Base-by-base conservation (phyloP, 2,888 invertebrate species). In the Buathra laborator region DNA sequence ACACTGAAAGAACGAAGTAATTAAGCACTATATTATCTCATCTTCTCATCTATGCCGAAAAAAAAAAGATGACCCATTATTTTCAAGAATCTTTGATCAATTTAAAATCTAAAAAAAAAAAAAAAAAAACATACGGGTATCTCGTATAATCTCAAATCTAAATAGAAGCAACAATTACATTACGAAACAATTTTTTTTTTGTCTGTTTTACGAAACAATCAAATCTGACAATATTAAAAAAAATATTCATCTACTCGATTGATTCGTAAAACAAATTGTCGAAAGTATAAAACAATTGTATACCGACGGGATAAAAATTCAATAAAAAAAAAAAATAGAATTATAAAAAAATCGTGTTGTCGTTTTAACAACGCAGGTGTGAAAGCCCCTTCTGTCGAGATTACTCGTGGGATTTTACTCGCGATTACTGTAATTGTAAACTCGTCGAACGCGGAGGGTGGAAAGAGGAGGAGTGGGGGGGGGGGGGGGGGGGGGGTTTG, bases 371-470 rank as follows among this genome's bases (percentile, higher is more conserved):
- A 24, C 62, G 66, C 81, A 76, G 81, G 81, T 81, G 81, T 68
- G 51, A 76, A 64, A 76, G 53, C 48, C 19, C 66, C 64, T 70
- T 32, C 29, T 56, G 76, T 76, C n/a, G 76, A 71, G 81, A 81
- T 81, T 81, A 81, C 81, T 76, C 81, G 70, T 64, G 81, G 81
- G 81, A 81, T 81, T 81, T 76, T 53, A 76, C 64, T 74, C 81
- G 62, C 81, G 81, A 76, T 81, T 81, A 81, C 66, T 48, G 81
- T 81, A 81, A 81, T 81, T 81, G 76, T 81, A 81, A 81, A 81
- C 76, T 81, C 76, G 81, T 81, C 76, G 81, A 68, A 59, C 51
- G 68, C 62, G 66, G 64, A 66, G 29, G 32, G 64, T 19, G 29
- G 48, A 2, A 53, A 59, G 24, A 43, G 56, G 70, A 19, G 56